Evolutionary conservation across 2,888 invertebrate species (phyloP), one percentile per base, ranked within the genome.

Genomic region (Lithophane socia): DNA sequence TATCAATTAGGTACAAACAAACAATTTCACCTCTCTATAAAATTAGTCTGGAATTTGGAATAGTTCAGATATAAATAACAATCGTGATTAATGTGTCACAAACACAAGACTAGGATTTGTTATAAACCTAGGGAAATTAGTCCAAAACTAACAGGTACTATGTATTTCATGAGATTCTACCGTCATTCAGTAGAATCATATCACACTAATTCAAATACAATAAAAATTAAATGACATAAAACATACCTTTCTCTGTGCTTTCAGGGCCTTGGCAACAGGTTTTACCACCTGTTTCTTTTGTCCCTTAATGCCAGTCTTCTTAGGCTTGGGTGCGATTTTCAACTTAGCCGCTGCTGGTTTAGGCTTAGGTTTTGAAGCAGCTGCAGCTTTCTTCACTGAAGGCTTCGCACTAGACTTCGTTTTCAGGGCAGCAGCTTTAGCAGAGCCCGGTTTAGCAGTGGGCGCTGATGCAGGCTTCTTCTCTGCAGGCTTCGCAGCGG

Each of bases 211-310:
- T 42, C 8, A 68, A 42, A 54, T 44, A 29, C 16, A 44, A 16
- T 29, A 12, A 16, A 29, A 73, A 37, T n/a, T 8, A 10, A 10
- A 29, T 16, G 13, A 10, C 7, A 67, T 65, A 54, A 79, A 61
- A 63, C 91, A 93, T 92, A 98, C 99, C 98, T 99, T 99, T 90
- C 98, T 98, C 94, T 98, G 99, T 29, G 98, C 98, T 94, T 98
- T 98, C 86, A 98, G 97, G 77, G 99, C 99, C 92, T 98, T 98
- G 72, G 97, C 97, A 83, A 98, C 97, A 76, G 97, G 96, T 91
- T 95, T 97, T 29, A 94, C 96, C 82, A 92, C 95, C 80, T 93
- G 92, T 91, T 96, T 96, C 93, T 97, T 97, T 90, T 96, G 96
- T 87, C 97, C 96, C 89, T 97, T 97, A 67, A 96, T 96, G 67